phyloP scores from a whole-genome alignment of 2,888 invertebrate species.

The Artemia sp. region DNA sequence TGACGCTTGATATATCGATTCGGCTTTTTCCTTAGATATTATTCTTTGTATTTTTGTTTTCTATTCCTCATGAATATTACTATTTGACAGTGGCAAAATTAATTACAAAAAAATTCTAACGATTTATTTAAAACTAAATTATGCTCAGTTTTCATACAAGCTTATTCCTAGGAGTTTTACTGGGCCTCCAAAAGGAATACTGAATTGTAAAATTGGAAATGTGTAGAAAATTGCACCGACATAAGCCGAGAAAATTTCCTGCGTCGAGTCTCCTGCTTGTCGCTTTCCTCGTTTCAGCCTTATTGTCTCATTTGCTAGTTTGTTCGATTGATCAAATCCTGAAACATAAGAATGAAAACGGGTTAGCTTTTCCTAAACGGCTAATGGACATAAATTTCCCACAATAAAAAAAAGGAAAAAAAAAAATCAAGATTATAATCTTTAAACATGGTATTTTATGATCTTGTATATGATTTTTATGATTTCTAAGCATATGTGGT shows the following conservation, averaged over 20 bases:
- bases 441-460: too few species aligned
- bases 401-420: too few species aligned
- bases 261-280: constrained; percentile 8
- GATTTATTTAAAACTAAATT: too few species aligned
- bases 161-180: constrained; percentile 20
- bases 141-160: not conserved
- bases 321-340: not conserved
- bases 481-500: too few species aligned
- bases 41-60: too few species aligned
- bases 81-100: too few species aligned
- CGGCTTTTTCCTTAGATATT: too few species aligned
- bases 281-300: not conserved
- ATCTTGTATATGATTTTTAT: too few species aligned
- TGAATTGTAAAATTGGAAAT: constrained; percentile 21
- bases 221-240: constrained; percentile 21
- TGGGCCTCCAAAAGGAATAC: constrained; percentile 21
- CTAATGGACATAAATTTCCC: not conserved
- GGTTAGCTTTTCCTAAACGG: not conserved
- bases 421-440: too few species aligned
- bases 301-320: not conserved
- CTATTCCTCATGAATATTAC: too few species aligned
- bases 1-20: too few species aligned
- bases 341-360: not conserved
- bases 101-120: too few species aligned
- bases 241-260: constrained; percentile 18